A percentile compares a stretch with the other conserved stretches of the same genome.
phyloP scores from a whole-genome alignment of 2,113 vertebrate genomes.

The Odobenus rosmarus region DNA sequence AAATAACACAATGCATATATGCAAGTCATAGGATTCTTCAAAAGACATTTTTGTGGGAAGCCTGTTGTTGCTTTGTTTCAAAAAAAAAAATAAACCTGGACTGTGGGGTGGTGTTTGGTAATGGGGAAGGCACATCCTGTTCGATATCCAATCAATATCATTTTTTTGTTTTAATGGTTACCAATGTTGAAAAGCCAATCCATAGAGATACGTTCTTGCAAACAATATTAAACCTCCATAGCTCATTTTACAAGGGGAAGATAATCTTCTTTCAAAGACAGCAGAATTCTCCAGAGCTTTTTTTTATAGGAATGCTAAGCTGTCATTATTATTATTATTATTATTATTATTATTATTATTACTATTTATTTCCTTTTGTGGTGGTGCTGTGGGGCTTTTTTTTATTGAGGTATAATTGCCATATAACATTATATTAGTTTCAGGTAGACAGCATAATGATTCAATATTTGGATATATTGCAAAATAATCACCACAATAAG shows the following conservation, averaged over 20 bases:
- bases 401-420: background rate
- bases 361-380: background rate
- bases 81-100: background rate
- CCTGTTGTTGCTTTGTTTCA: background rate
- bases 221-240: slow-evolving; percentile 18
- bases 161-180: slow-evolving; percentile 6
- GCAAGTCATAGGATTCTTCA: background rate
- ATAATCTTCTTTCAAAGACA: slow-evolving; percentile 19
- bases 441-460: background rate
- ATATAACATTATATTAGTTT: background rate
- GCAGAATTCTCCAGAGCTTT: background rate
- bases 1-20: background rate
- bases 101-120: background rate
- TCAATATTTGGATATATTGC: background rate
- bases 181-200: slow-evolving; percentile 6
- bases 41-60: background rate
- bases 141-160: background rate
- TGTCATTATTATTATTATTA: background rate
- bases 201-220: background rate
- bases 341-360: background rate
- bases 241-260: slow-evolving; percentile 18
- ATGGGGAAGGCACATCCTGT: background rate
- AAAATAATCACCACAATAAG: background rate
- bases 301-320: background rate
- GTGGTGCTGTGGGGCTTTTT: background rate